phyloP scores from a whole-genome alignment of 2,888 invertebrate genomes.

The Octodonta nipae region DNA sequence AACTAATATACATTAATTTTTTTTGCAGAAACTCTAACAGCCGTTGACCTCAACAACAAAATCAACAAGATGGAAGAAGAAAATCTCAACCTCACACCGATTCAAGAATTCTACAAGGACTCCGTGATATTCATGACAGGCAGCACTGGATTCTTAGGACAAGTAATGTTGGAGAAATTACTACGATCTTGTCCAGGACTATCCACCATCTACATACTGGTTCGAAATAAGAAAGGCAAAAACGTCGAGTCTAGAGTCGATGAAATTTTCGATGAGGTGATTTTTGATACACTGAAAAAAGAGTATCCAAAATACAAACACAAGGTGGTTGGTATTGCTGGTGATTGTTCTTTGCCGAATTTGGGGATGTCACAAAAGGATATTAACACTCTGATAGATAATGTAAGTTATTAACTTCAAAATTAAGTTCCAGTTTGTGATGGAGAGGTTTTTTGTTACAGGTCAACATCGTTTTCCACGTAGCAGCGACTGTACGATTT shows the following conservation, averaged over 20 bases:
- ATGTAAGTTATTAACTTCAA: too few relatives aligned
- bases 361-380: constrained; percentile 48
- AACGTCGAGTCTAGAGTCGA: constrained; percentile 51
- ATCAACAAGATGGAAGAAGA: too few relatives aligned
- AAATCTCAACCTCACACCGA: constrained; percentile 12
- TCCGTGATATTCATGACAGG: constrained; percentile 36
- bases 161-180: constrained; percentile 46
- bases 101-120: too few relatives aligned
- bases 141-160: constrained; percentile 44
- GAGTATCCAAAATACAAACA: constrained; percentile 50
- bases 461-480: constrained; percentile 67
- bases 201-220: constrained; percentile 41
- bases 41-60: too few relatives aligned
- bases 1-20: too few relatives aligned
- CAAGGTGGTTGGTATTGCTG: constrained; percentile 40
- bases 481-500: constrained; percentile 84
- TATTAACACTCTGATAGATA: too few relatives aligned
- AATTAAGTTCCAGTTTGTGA: too few relatives aligned
- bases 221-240: constrained; percentile 47
- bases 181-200: constrained; percentile 43
- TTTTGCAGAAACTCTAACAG: too few relatives aligned
- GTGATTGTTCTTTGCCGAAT: constrained; percentile 48
- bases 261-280: constrained; percentile 53
- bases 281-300: constrained; percentile 43
- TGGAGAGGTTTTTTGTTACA: too few relatives aligned